Base-by-base conservation (phyloP, 1,140 invertebrate species). In the Drosophila hydei region DNA sequence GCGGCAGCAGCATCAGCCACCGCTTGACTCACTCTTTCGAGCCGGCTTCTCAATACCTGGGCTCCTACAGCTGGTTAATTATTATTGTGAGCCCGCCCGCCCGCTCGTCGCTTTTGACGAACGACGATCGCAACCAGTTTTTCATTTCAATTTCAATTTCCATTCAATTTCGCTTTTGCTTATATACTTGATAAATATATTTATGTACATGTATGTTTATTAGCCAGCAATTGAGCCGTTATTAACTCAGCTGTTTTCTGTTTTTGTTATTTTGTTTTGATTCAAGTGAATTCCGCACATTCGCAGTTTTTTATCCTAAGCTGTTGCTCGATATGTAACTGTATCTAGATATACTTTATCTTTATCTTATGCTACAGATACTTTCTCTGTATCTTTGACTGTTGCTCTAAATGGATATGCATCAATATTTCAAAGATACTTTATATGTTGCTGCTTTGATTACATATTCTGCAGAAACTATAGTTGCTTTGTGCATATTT, bases 211-310 rank as follows among this genome's bases (percentile, higher is more conserved):
- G 14, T 27, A 30, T 58, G 54, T 56, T 51, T 43, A 67, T 16
- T 38, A 62, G 58, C 51, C 64, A 52, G 47, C 60, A 50, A 59
- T 47, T 63, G 43, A 36, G 55, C 36, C 42, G 42, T 23, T 33
- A 55, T 68, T 72, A 25, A 80, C 48, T 75, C 81, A 85, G 81
- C 81, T 87, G 81, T 81, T 87, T 77, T 56, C 19, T 87, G 80
- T 85, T 85, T 83, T 76, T 56, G 65, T 63, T 59, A 47, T 50
- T 81, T 69, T 58, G 77, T 79, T 72, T 79, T 77, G 60, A 23
- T 74, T 52, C 54, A n/a, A 55, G 9, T 56, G 30, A 47, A 25
- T 47, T 54, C 18, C 23, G 30, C 27, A 45, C 21, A 47, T 25
- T 30, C 33, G 4, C 8, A 59, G 50, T 25, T 43, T 8, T 21